Base-by-base conservation (phyloP, 92 coral and sea anemone species). In the Blastomussa wellsi region DNA sequence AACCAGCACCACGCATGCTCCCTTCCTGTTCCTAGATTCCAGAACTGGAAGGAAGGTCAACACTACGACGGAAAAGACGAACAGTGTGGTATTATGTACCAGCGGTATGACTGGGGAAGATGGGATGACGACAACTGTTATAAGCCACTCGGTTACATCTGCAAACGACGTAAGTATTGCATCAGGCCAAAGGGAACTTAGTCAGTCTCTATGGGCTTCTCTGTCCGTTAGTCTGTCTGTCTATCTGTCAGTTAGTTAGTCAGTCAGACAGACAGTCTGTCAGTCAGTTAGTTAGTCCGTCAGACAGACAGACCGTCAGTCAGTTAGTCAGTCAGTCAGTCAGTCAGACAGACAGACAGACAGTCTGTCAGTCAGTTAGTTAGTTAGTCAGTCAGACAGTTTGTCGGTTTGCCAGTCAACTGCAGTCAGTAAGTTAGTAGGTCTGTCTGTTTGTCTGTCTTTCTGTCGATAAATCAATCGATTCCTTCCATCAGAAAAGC, bases 31-130 rank as follows among this genome's bases (percentile, higher is more conserved):
- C 39, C 11, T 33, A 90, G 93, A 80, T 90, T 64, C 81, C 86
- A 84, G 31, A 88, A 90, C 71, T 90, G 93, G 93, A 90, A 90
- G 57, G 90, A 90, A 35, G 93, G 93, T 32, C 89, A 86, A 55
- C 93, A 90, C 67, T 90, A 90, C 37, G 93, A 90, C 80, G 93
- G 93, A 8, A 88, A 88, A 47, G 93, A 90, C 66, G 93, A 90
- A 37, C 93, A 90, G 88, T 90, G 93, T 69, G 93, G 93, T 53
- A 88, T 90, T 47, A 83, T 90, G 73, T 90, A 90, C 49, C 93
- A 90, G 79, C 93, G 83, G 90, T 90, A 90, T 84, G 93, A 90
- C 88, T 90, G 93, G 93, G 93, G 90, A 38, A 75, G 88, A 62
- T 87, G 93, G 93, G 90, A 87, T 68, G 93, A 90, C 31, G 93